Base-by-base conservation (phyloP, 2,888 invertebrate genomes). In the Hydrotaea diabolus region DNA sequence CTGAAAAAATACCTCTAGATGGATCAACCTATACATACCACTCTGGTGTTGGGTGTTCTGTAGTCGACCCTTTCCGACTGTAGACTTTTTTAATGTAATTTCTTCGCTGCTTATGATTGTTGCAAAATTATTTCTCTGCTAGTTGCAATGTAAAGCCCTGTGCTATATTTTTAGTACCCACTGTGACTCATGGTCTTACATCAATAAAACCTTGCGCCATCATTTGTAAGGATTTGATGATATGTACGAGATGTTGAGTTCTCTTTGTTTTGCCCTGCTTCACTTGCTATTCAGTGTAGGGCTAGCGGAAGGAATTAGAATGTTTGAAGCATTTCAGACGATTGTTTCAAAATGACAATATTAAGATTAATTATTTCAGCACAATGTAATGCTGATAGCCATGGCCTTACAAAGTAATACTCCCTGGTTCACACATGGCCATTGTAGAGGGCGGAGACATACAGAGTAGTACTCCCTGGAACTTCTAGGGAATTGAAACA, bases 361-460 rank as follows among this genome's bases (percentile, higher is more conserved):
- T 81, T 79, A 79, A 81, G 81, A 85, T 85, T 85, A 85, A 85
- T 81, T 81, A 72, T 55, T 53, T 21, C 66, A 43, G 57, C 26
- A 17, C 31, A 79, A 31, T 76, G 46, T 66, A 39, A 46, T 53
- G 15, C 15, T 15, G 23, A 57, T 26, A 59, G 26, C 59, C n/a
- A n/a, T n/a, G n/a, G n/a, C n/a, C 43, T 26, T 55, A 26, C 23
- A 74, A 4, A 31, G 3, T 31, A 31, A 2, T 31, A 7, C 31
- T 31, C 3, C 31, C 31, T 31, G 2, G 2, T 31, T 46, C 21
- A 23, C 8, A 57, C 57, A 57, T 57, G 57, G 9, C 8, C 4
- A 57, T 57, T 57, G 23, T 23, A 57, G 9, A 57, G 23, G 4
- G 1, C 21, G 8, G 17, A 19, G 2, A 1, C 53, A 53, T 8